Percentiles rank a stretch among this genome's conserved stretches.
Evolutionary conservation across 1,140 invertebrate species (phyloP).

Genomic region (Tetragonula clypearis): DNA sequence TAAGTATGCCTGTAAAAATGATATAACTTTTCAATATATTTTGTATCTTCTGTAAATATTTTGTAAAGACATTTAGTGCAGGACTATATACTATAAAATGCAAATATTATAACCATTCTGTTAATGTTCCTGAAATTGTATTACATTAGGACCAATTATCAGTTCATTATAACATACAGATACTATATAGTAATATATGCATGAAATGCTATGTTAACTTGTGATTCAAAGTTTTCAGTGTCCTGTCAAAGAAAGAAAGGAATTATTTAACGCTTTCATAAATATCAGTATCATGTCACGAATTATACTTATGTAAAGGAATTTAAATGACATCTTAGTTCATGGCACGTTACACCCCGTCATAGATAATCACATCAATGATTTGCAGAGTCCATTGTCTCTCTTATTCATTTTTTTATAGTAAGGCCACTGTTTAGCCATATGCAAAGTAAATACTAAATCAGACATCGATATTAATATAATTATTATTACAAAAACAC

Average conservation of each 20-base stretch:
- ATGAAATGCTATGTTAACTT: conserved; percentile 3
- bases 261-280: conserved; percentile 33
- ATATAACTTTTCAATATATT: conserved; percentile 30
- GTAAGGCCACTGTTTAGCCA: conserved; percentile 43
- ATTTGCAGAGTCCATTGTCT: conserved; percentile 39
- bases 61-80: conserved; percentile 43
- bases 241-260: conserved; percentile 11
- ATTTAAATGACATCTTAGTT: conserved; percentile 7
- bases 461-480: not conserved
- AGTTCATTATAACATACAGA: conserved; percentile 45
- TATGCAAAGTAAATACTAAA: conserved; percentile 20
- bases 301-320: conserved; percentile 13
- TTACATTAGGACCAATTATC: conserved; percentile 53
- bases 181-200: conserved; percentile 44
- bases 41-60: conserved; percentile 51
- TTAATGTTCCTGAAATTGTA: conserved; percentile 34
- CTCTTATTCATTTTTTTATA: conserved; percentile 30
- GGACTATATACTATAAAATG: conserved; percentile 54
- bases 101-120: conserved; percentile 48
- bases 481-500: conserved; percentile 12
- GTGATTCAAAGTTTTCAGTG: conserved; percentile 20
- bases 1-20: conserved; percentile 47
- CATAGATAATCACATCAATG: conserved; percentile 11
- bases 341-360: conserved; percentile 47
- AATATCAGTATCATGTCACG: not conserved